A percentile compares a stretch with the other conserved stretches of the same genome.
These are phyloP conservation scores for Conomelus anceps DNA, from an alignment of 2,888 invertebrate species.

Conservation along the genomic window DNA sequence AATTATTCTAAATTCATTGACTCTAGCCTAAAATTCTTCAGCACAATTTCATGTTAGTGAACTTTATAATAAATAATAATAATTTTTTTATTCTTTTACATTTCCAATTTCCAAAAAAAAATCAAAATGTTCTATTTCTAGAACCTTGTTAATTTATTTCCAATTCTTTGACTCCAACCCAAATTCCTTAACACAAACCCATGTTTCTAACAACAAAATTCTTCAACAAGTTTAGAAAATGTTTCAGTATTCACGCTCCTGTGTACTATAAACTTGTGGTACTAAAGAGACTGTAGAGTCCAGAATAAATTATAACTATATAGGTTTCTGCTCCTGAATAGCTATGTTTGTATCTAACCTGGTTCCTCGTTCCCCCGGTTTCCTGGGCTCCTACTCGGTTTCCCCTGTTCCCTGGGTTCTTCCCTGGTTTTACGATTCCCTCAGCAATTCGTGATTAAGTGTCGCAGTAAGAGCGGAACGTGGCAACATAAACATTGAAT, in stretches of 20 bases:
- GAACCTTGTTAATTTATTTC: no score
- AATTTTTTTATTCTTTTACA: no score
- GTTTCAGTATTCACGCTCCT: not conserved
- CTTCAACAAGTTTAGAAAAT: not conserved
- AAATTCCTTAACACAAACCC: no score
- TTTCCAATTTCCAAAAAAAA: no score
- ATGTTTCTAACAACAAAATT: no score
- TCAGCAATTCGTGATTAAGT: not conserved
- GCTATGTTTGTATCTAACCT: not conserved
- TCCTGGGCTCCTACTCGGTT: no score
- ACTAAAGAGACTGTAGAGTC: not conserved
- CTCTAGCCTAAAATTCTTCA: no score
- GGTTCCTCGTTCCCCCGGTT: not conserved
- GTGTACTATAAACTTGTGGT: not conserved
- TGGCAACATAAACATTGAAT: not conserved
- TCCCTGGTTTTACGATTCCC: not conserved
- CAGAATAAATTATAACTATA: not conserved
- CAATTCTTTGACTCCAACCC: no score
- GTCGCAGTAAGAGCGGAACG: not conserved
- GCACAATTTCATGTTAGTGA: no score
- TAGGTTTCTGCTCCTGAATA: not conserved
- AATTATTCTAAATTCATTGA: no score
- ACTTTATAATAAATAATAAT: no score
- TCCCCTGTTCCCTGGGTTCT: not conserved
- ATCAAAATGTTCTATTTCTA: no score